Percentiles rank a stretch among this genome's conserved stretches.
phyloP scores from a whole-genome alignment of 2,888 invertebrate species.

The Tubiluchus corallicola region DNA sequence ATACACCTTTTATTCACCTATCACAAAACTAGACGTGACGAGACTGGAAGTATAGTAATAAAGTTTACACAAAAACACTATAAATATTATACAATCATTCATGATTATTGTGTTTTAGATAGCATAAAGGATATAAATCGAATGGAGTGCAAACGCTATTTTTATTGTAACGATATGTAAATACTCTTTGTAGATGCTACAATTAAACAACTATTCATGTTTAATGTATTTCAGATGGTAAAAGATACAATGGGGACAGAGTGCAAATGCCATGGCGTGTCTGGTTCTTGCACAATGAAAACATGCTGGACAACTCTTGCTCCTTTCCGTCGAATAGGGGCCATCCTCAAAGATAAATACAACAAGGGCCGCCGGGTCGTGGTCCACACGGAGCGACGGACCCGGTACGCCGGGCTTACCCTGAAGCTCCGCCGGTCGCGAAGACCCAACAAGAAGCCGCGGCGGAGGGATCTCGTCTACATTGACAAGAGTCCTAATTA shows the following conservation, averaged over 20 bases:
- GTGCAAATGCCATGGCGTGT: too few relatives aligned
- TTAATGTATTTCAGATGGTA: conserved; percentile 30
- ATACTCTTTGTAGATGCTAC: background rate
- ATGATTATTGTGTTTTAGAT: too few relatives aligned
- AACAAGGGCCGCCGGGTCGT: conserved; percentile 50
- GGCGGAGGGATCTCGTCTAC: conserved; percentile 63
- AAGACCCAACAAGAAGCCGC: conserved; percentile 27
- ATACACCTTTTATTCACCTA: too few relatives aligned
- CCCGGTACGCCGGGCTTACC: conserved; percentile 22
- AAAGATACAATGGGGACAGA: conserved; percentile 39
- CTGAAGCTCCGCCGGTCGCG: conserved; percentile 22
- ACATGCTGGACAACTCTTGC: conserved; percentile 93
- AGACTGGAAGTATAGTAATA: too few relatives aligned
- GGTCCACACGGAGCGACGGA: conserved; percentile 14
- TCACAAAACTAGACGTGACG: too few relatives aligned
- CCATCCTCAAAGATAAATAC: conserved; percentile 63
- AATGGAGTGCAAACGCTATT: too few relatives aligned
- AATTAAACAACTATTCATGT: conserved; percentile 4
- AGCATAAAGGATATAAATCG: too few relatives aligned
- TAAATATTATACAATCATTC: too few relatives aligned
- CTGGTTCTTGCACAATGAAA: conserved; percentile 82
- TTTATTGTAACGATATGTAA: too few relatives aligned
- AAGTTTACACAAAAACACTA: too few relatives aligned
- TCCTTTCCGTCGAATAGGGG: conserved; percentile 62
- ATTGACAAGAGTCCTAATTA: conserved; percentile 69